Evolutionary conservation across 2,888 invertebrate species (phyloP), one percentile per base, ranked within the genome.

Genomic region (Magallana nippona): DNA sequence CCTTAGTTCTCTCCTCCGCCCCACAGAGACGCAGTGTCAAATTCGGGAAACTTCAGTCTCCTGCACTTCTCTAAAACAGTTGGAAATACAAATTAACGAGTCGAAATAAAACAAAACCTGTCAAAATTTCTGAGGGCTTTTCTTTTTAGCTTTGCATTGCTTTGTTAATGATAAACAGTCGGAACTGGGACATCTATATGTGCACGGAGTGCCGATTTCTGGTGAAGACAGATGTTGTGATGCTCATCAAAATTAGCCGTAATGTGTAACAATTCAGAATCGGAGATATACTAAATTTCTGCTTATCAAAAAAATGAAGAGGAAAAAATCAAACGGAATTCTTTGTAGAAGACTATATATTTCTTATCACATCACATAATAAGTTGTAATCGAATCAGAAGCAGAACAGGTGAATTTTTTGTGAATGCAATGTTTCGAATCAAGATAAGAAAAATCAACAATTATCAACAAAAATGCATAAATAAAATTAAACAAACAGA

Each of bases 1-100:
- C 71, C 32, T 71, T 32, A 19, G 60, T 60, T 60, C 60, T 60
- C 60, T 10, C 17, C 27, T 22, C 27, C 71, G 27, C 11, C 71
- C 71, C 71, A 71, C 71, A 27, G 71, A 71, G 71, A 22, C 13
- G 15, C 71, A 71, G 71, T 32, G 71, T 71, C 71, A 71, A 71
- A 32, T 71, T 71, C 71, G 71, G 71, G 71, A 71, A 71, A 71
- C 32, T 32, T 71, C 71, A 71, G 71, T 71, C 71, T 71, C 32
- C 71, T 32, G 71, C 71, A 27, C 71, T 32, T 32, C 71, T 71
- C 71, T 71, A 32, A 71, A 71, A 71, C 71, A 71, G 71, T 71
- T 32, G 71, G 71, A 71, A 71, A 71, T 71, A 71, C 71, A 71
- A 71, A 71, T 71, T 71, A 71, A 71, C 27, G 71, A 71, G 71